Conservation (phyloP, 2,888 invertebrate species). For the Corythucha ciliata region DNA sequence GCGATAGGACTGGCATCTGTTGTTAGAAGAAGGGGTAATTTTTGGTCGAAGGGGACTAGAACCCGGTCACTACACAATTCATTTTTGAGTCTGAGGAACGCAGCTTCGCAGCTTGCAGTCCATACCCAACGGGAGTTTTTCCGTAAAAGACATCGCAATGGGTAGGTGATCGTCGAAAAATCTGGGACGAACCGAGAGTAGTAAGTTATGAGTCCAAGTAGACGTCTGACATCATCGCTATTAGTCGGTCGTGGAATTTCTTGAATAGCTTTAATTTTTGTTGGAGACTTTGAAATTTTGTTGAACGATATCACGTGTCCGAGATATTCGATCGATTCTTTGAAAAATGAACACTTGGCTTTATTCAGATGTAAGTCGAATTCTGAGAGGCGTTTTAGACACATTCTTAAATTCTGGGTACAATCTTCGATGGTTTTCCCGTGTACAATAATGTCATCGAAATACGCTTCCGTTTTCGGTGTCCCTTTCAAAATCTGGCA, state of each 20-base stretch:
- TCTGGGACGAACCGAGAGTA: slow-evolving; percentile 7
- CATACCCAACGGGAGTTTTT: slow-evolving; percentile 27
- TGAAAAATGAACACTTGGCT: slow-evolving; percentile 8
- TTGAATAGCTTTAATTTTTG: slow-evolving; percentile 23
- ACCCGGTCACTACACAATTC: slow-evolving; percentile 9
- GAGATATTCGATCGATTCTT: neutral
- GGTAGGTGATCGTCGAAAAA: slow-evolving; percentile 1
- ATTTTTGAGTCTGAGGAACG: slow-evolving; percentile 31
- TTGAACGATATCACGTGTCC: slow-evolving; percentile 4
- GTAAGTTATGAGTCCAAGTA: slow-evolving; percentile 5
- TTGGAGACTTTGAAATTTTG: slow-evolving; percentile 20
- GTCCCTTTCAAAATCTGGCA: slow-evolving; percentile 24
- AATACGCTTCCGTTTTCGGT: neutral
- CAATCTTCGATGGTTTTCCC: slow-evolving; percentile 8
- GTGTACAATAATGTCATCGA: neutral
- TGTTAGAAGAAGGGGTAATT: slow-evolving; percentile 28
- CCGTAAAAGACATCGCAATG: neutral
- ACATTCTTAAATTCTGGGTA: neutral
- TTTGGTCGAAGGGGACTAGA: slow-evolving; percentile 21
- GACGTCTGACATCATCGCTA: slow-evolving; percentile 22
- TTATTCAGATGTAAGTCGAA: slow-evolving; percentile 2
- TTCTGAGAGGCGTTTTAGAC: neutral
- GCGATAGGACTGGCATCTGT: slow-evolving; percentile 26
- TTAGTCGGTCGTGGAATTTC: slow-evolving; percentile 22
- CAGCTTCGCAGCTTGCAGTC: slow-evolving; percentile 27